Conservation (phyloP, 2,888 invertebrate species). For the Meteorus colon region DNA sequence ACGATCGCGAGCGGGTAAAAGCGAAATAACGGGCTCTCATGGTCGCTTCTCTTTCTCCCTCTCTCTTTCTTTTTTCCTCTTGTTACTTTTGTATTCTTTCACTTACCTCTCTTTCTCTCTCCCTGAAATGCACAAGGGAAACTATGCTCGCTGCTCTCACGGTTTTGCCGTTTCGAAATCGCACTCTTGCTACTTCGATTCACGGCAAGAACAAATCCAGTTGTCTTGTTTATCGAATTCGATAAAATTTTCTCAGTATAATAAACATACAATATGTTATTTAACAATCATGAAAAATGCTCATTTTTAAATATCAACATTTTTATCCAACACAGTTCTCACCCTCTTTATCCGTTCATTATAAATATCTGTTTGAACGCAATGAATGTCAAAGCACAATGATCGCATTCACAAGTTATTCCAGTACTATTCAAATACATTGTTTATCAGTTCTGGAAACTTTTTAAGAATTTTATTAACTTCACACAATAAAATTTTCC, state of each 20-base stretch:
- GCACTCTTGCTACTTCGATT: conserved; percentile 36
- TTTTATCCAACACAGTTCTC: too few relatives aligned
- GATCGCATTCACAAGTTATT: too few relatives aligned
- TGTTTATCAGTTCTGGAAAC: too few relatives aligned
- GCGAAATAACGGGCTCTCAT: conserved; percentile 38
- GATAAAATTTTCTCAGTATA: conserved; percentile 33
- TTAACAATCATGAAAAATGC: neutral
- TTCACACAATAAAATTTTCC: too few relatives aligned
- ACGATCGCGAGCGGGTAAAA: conserved; percentile 39
- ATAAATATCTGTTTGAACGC: too few relatives aligned
- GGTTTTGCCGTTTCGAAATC: conserved; percentile 46
- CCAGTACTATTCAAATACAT: too few relatives aligned
- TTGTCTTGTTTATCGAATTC: conserved; percentile 44
- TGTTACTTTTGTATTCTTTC: conserved; percentile 33
- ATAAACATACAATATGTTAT: neutral
- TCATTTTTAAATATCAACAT: neutral
- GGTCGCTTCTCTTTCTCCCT: conserved; percentile 40
- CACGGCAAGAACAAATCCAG: conserved; percentile 44
- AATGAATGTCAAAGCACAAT: too few relatives aligned
- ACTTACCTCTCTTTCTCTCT: conserved; percentile 22
- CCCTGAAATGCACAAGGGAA: conserved; percentile 27
- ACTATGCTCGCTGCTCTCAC: conserved; percentile 41
- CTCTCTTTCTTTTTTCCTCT: conserved; percentile 36
- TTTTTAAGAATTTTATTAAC: too few relatives aligned
- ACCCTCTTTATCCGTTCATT: too few relatives aligned